Base-by-base conservation (phyloP, 2,888 invertebrate genomes). In the Brassicogethes aeneus region DNA sequence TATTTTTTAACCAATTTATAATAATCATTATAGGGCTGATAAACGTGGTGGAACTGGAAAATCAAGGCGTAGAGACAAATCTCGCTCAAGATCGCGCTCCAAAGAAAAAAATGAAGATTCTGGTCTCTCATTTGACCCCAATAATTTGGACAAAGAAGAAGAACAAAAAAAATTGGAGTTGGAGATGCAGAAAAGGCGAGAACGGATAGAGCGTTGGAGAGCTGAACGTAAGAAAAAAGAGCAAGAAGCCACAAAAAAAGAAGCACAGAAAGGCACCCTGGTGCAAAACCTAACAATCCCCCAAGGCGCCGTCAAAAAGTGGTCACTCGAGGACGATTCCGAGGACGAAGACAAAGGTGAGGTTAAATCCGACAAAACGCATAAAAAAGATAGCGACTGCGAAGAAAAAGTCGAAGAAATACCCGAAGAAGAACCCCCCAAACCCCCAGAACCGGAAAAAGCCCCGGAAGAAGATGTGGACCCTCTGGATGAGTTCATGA, bases 401-500 rank as follows among this genome's bases (percentile, higher is more conserved):
- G 45, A 48, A 8, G 47, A 61, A 50, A 64, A 62, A 61, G 82
- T 80, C 50, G 80, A 80, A 60, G 76, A 76, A 59, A 75, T 69
- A 60, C 69, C 74, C 55, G 72, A 71, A 33, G 10, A 10, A 32
- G 61, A 49, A 12, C 61, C 57, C 17, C 50, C 52, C 12, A 48
- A 42, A 34, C 33, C 38, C 37, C 53, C 60, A 36, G 65, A 64
- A 38, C 73, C 71, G 45, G 83, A 82, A 52, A 88, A 89, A 47
- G 94, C 94, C 62, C 73, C 71, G 45, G 83, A 82, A 52, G 88
- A 89, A 47, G 94, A 94, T 62, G 80, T 90, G 35, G 97, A 99
- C 73, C 88, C 97, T 0, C 70, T 99, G 16, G 99, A 99, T 75
- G 97, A 96, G 3, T 99, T 86, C 62, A 99, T 99, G 99, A 82